These are phyloP conservation scores for Mixornis gularis DNA, from an alignment of 2,113 vertebrate species.

Conservation along the genomic window DNA sequence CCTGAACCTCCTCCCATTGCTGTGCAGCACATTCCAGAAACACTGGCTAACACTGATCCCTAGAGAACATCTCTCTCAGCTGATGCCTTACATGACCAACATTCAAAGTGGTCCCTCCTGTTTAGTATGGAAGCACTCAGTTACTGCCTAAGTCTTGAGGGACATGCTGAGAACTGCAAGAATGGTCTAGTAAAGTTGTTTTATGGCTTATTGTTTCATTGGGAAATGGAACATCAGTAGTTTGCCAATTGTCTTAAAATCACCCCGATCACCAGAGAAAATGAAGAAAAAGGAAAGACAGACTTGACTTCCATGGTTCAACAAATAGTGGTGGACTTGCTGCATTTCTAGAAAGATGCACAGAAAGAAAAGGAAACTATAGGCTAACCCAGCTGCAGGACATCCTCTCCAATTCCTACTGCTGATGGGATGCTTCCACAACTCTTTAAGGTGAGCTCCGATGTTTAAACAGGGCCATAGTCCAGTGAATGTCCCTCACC, in stretches of 20 bases:
- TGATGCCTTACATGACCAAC: neutral
- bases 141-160: neutral
- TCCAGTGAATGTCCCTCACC: neutral
- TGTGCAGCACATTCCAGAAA: neutral
- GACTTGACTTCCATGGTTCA: neutral
- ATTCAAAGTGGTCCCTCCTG: neutral
- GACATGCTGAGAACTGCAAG: neutral
- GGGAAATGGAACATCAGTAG: neutral
- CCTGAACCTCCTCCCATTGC: neutral
- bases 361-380: neutral
- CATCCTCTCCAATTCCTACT: neutral
- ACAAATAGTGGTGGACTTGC: neutral
- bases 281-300: neutral
- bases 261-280: neutral
- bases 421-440: neutral
- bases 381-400: neutral
- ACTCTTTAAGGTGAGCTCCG: neutral
- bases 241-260: neutral
- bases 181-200: neutral
- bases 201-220: neutral
- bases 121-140: neutral
- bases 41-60: neutral
- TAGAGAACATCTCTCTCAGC: neutral
- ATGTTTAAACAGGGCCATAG: neutral
- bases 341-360: neutral